Conservation (phyloP, 2,888 invertebrate species). For the Athripsodes cinereus region DNA sequence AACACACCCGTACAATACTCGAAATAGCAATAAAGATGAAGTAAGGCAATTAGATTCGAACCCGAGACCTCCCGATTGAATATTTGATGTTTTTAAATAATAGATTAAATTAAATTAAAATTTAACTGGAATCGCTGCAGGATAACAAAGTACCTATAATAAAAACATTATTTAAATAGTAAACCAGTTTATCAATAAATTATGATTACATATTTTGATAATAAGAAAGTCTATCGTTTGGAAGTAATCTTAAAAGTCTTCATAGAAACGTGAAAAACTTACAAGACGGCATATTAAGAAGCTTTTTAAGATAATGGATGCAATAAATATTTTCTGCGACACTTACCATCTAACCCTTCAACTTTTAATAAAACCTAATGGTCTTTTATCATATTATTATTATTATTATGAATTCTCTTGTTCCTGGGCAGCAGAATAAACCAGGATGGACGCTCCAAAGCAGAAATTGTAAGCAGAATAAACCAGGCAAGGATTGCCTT, state of each 20-base stretch:
- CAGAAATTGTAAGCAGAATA: too few relatives aligned
- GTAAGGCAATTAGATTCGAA: too few relatives aligned
- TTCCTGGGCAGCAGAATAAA: too few relatives aligned
- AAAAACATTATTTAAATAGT: not conserved
- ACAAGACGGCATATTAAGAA: constrained; percentile 21
- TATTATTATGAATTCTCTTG: not conserved
- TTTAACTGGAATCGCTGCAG: too few relatives aligned
- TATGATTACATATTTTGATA: not conserved
- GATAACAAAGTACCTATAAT: too few relatives aligned
- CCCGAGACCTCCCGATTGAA: too few relatives aligned
- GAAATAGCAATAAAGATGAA: too few relatives aligned
- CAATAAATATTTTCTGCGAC: constrained; percentile 21
- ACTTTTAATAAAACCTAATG: constrained; percentile 8
- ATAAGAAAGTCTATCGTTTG: constrained; percentile 18
- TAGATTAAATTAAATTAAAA: too few relatives aligned
- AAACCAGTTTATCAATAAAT: not conserved
- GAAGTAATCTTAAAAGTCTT: constrained; percentile 19
- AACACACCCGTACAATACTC: too few relatives aligned
- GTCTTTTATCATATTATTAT: not conserved
- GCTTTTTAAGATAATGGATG: constrained; percentile 22
- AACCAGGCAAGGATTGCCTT: too few relatives aligned
- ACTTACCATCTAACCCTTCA: constrained; percentile 19
- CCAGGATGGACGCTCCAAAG: too few relatives aligned
- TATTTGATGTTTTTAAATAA: too few relatives aligned
- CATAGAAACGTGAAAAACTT: constrained; percentile 21